Evolutionary conservation across 2,888 invertebrate species (phyloP).

Genomic region (Zelleria hepariella): DNA sequence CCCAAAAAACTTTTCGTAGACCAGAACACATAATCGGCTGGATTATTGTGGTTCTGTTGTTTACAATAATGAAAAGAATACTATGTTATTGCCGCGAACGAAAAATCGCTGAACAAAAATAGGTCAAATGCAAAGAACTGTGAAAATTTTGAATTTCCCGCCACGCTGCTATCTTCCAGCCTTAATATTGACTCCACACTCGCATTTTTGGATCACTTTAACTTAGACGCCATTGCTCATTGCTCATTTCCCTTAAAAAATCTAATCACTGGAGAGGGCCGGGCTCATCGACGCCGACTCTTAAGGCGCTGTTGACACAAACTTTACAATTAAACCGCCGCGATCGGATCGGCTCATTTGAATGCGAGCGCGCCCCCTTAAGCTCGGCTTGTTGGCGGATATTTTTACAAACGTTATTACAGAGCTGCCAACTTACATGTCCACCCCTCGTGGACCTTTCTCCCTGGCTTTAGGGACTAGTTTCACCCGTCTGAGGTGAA

Average conservation of each 20-base stretch:
- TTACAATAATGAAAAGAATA: no score
- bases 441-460: neutral
- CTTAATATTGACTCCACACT: no score
- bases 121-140: no score
- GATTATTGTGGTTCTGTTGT: no score
- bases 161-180: no score
- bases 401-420: slow-evolving; percentile 70
- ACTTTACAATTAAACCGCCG: neutral
- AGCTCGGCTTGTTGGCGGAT: slow-evolving; percentile 53
- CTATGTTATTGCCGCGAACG: no score
- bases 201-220: no score
- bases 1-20: no score
- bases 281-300: neutral
- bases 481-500: neutral
- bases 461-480: neutral
- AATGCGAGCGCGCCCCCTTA: slow-evolving; percentile 31
- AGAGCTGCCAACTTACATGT: neutral
- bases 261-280: neutral
- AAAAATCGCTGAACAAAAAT: no score
- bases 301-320: neutral
- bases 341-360: neutral
- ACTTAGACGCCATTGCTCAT: neutral
- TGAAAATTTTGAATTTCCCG: no score
- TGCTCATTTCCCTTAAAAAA: neutral
- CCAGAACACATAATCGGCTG: no score